Evolutionary conservation across 2,113 vertebrate genomes (phyloP), one percentile per base, ranked within the genome.

Genomic region (Crotalus viridis): DNA sequence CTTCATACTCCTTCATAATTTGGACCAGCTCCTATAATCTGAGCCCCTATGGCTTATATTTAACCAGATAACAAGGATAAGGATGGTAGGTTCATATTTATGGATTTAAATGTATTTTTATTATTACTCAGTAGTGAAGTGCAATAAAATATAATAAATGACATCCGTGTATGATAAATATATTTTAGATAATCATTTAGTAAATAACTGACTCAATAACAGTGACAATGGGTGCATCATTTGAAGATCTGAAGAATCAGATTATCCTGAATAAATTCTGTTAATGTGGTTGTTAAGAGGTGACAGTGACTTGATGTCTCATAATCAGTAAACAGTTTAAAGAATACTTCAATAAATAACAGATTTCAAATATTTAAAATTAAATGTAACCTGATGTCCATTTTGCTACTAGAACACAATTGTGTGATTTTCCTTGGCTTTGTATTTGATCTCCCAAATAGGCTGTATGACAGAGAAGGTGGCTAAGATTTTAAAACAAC

Each of bases 401-500:
- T 17, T 89, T 87, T 94, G 56, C 1, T 87, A 19, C 46, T 69
- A 39, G n/a, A 74, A 92, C n/a, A n/a, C 57, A 85, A 5, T 15
- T 92, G 1, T 51, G 26, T 51, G 13, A 8, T 95, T 89, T 93
- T 7, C 39, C 33, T 43, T 81, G 26, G 19, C 21, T 90, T 95
- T 91, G n/a, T 87, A 54, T 61, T 92, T 90, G 94, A 89, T 85
- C 1, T 12, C 15, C 74, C 59, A 91, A 92, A 64, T 91, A 46
- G 26, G 57, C 19, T 48, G 90, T 3, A 64, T 90, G 46, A 57
- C 0, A 1, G 85, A 39, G 93, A 88, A 91, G 90, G 28, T 94
- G 17, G n/a, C 91, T 17, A 22, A 89, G 51, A 48, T 51, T 87
- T 51, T 87, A 87, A 87, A 87, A 87, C 85, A 51, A 87, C 24